A percentile compares a stretch with the other conserved stretches of the same genome.
phyloP scores from a whole-genome alignment of 1,140 invertebrate genomes.

The Conopomorpha cramerella region DNA sequence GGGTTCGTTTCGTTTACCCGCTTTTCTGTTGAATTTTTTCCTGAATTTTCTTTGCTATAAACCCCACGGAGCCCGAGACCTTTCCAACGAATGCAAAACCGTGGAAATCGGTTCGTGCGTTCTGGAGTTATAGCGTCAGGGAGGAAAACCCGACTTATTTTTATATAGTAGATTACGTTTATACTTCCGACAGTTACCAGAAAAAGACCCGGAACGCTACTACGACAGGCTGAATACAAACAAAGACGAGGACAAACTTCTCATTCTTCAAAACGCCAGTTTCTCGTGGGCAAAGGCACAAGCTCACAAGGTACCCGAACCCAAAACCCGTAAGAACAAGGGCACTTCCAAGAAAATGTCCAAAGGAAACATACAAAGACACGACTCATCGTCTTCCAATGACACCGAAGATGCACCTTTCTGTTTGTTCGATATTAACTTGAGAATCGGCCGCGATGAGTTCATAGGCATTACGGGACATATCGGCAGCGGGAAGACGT shows the following conservation, averaged over 20 bases:
- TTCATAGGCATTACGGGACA: slow-evolving; percentile 74
- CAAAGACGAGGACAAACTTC: slow-evolving; percentile 42
- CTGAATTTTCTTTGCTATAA: too few relatives aligned
- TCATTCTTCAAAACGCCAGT: slow-evolving; percentile 58
- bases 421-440: slow-evolving; percentile 59
- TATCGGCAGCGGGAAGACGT: slow-evolving; percentile 79
- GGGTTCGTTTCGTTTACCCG: too few relatives aligned
- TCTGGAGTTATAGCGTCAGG: too few relatives aligned
- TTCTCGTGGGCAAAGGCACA: slow-evolving; percentile 44
- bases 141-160: too few relatives aligned
- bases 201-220: slow-evolving; percentile 62
- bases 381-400: slow-evolving; percentile 21
- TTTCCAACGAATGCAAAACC: too few relatives aligned
- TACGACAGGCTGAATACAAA: slow-evolving; percentile 48
- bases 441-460: slow-evolving; percentile 66
- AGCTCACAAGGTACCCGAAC: slow-evolving; percentile 6
- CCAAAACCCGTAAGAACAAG: slow-evolving; percentile 48
- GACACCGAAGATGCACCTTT: slow-evolving; percentile 37
- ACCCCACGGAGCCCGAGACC: too few relatives aligned
- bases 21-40: too few relatives aligned
- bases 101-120: too few relatives aligned
- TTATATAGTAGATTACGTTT: too few relatives aligned
- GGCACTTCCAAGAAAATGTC: slow-evolving; percentile 46
- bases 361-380: slow-evolving; percentile 17
- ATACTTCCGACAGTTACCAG: too few relatives aligned